These are phyloP conservation scores for Heterochromis multidens DNA, from an alignment of 2,113 vertebrate genomes.

Conservation along the genomic window DNA sequence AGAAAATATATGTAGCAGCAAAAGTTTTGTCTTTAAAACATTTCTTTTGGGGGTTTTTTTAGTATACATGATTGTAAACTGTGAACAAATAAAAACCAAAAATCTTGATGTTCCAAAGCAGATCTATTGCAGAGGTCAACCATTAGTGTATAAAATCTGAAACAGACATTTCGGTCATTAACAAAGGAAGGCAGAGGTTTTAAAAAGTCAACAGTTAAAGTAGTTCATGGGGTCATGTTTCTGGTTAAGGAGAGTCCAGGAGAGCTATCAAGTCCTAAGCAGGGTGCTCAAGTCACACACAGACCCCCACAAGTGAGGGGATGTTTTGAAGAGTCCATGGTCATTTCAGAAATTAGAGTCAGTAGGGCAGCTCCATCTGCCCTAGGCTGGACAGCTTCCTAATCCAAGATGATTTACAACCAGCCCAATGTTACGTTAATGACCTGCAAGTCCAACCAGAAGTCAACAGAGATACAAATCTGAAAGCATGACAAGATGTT, in stretches of 20 bases:
- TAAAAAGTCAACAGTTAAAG: constrained; percentile 31
- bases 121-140: neutral
- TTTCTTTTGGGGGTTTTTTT: neutral
- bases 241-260: constrained; percentile 42
- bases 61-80: neutral
- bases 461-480: constrained; percentile 20
- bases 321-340: neutral
- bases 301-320: neutral
- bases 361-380: constrained; percentile 25
- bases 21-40: neutral
- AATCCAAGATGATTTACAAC: constrained; percentile 44
- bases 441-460: constrained; percentile 14
- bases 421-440: constrained; percentile 19
- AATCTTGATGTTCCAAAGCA: neutral
- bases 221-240: constrained; percentile 44
- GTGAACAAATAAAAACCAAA: neutral
- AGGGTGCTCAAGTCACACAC: constrained; percentile 24
- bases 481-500: constrained; percentile 42
- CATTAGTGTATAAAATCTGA: constrained; percentile 5
- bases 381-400: constrained; percentile 24
- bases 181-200: constrained; percentile 20
- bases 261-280: constrained; percentile 30
- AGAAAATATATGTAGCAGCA: fast-evolving
- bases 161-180: constrained; percentile 23
- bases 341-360: constrained; percentile 24